Base-by-base conservation (phyloP, 2,888 invertebrate genomes). In the Drosophila neutralis region DNA sequence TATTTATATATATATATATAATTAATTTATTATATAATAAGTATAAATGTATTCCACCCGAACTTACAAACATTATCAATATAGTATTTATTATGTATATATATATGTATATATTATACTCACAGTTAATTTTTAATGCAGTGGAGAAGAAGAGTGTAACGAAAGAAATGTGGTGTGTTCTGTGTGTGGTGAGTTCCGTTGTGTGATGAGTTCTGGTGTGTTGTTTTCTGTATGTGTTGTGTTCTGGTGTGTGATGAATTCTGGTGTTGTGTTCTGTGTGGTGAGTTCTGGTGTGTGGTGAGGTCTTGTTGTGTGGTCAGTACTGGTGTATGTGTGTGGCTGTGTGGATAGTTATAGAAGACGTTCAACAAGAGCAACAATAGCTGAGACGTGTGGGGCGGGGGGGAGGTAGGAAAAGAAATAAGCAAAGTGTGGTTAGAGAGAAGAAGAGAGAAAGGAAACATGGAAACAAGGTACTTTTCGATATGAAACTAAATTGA, bases 71-170 rank as follows among this genome's bases (percentile, higher is more conserved):
- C 57, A 38, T 69, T 71, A 73, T 72, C 58, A 66, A 64, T 70
- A 75, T 80, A 80, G 42, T 52, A 68, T 83, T 45, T 48, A 78
- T 76, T 36, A 61, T 66, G 64, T 60, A 24, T 62, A 57, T 61
- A 65, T 73, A 60, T 82, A 49, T 73, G 10, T 73, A 59, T 73
- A 67, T 70, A 62, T 76, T 83, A 90, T 84, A 84, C 84, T 84
- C 84, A 84, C 84, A 84, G 90, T 90, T 90, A 75, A 70, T 80
- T 79, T 82, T 75, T 74, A 77, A 83, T 85, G 84, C 90, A 90
- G 89, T 86, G 88, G 88, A 86, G 85, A 83, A 87, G 78, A 72
- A 84, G 82, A 78, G 82, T 82, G 76, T 63, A 59, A 75, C 66
- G 57, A 84, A 82, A 75, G 76, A 71, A 54, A 58, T 52, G 49